Conservation (phyloP, 1,140 invertebrate genomes). For the honey bee (Apis mellifera) region Amel_HAv3.1 CM009931.2:11294001-11294500, state of each 20-base stretch:
- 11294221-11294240: neutral
- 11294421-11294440: neutral
- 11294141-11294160: conserved; percentile 45
- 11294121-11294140: conserved; percentile 57
- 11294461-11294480: neutral
- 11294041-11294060: conserved; percentile 55
- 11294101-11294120: conserved; percentile 57
- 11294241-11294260: neutral
- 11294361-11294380: neutral
- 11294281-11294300: conserved; percentile 3
- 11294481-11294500: neutral
- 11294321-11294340: conserved; percentile 32
- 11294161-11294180: conserved; percentile 37
- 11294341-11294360: conserved; percentile 1
- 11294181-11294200: neutral
- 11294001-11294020: conserved; percentile 50
- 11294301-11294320: conserved; percentile 38
- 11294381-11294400: conserved; percentile 16
- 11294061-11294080: conserved; percentile 67
- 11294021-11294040: conserved; percentile 49
- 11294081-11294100: conserved; percentile 50
- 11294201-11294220: neutral
- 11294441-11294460: neutral
- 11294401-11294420: neutral
- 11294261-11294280: conserved; percentile 12